phyloP scores from a whole-genome alignment of 2,888 invertebrate species.

The Anaspis maculata region DNA sequence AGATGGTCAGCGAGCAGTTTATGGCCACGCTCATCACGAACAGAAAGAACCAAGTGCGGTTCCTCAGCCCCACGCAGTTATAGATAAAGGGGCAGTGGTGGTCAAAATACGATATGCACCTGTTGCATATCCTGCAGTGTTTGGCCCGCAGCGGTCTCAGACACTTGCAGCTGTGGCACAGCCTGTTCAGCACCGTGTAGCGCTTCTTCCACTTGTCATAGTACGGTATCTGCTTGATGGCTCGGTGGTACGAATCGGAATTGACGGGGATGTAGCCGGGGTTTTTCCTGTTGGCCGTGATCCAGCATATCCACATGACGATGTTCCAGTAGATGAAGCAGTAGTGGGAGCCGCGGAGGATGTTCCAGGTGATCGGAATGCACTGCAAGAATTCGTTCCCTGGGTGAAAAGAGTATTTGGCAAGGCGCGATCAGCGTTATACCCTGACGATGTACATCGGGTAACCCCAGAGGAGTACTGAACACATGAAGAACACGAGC shows the following conservation, averaged over 20 bases:
- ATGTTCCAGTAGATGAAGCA: slow-evolving; percentile 86
- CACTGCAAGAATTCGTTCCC: too few species aligned
- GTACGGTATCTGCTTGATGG: slow-evolving; percentile 86
- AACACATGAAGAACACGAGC: slow-evolving; percentile 73
- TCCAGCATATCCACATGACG: slow-evolving; percentile 90
- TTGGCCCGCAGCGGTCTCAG: slow-evolving; percentile 81
- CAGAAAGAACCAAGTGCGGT: slow-evolving; percentile 88
- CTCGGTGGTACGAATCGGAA: slow-evolving; percentile 82
- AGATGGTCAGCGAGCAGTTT: slow-evolving; percentile 80
- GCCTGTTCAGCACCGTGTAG: slow-evolving; percentile 67
- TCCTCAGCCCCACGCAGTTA: slow-evolving; percentile 86
- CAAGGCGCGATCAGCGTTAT: neutral
- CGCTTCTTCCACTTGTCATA: slow-evolving; percentile 89
- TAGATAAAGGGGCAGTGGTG: slow-evolving; percentile 95
- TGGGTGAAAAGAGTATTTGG: slow-evolving; percentile 1
- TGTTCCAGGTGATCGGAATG: slow-evolving; percentile 85
- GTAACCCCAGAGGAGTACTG: slow-evolving; percentile 84
- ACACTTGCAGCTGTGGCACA: slow-evolving; percentile 77
- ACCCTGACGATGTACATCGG: slow-evolving; percentile 85
- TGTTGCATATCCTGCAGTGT: slow-evolving; percentile 84
- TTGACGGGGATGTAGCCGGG: slow-evolving; percentile 86
- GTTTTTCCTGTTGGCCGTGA: slow-evolving; percentile 80
- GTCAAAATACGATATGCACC: slow-evolving; percentile 74
- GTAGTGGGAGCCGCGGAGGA: slow-evolving; percentile 76
- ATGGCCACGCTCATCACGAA: slow-evolving; percentile 83